Evolutionary conservation across 2,797 vertebrate species (phyloP), one percentile per base, ranked within the genome.

Genomic region (Microtus californicus): DNA sequence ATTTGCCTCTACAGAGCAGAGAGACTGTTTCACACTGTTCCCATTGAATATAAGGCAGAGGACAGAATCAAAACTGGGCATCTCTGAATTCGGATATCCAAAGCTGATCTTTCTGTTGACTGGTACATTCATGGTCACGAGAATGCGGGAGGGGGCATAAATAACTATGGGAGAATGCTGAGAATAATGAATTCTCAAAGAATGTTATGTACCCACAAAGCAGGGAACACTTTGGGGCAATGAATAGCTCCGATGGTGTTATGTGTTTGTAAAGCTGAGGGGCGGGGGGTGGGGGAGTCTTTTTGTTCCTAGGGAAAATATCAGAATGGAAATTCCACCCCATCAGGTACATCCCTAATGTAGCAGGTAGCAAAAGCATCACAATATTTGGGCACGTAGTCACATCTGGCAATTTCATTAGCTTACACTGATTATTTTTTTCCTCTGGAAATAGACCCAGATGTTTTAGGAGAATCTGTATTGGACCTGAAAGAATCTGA

Each of bases 331-430:
- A 91, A 97, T 89, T 82, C 88, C 87, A 2, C 25, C 67, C 82
- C 77, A 82, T 69, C 71, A 54, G 45, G 34, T 25, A 37, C 7
- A 93, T 40, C 76, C 51, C 2, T 17, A 69, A 95, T 54, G 27
- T 31, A 80, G 65, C 27, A 65, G 48, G 81, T 54, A 43, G 94
- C 86, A 65, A 96, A 97, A 96, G 91, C 76, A 86, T 74, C 61
- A 67, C 31, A 23, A 43, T 96, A 95, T 96, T 93, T 92, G 93
- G 82, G 90, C 97, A 93, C 93, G 89, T 95, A 31, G 71, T 96
- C 94, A 86, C 97, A 98, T 94, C 95, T 98, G 97, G 96, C 77
- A 94, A 95, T 97, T 95, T 95, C 96, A 97, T 96, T 97, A 97
- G 91, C 76, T 81, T 7, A 37, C 0, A 29, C 31, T 69, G 83